Evolutionary conservation across 2,113 vertebrate genomes (phyloP).

Genomic region (Pholis gunnellus): DNA sequence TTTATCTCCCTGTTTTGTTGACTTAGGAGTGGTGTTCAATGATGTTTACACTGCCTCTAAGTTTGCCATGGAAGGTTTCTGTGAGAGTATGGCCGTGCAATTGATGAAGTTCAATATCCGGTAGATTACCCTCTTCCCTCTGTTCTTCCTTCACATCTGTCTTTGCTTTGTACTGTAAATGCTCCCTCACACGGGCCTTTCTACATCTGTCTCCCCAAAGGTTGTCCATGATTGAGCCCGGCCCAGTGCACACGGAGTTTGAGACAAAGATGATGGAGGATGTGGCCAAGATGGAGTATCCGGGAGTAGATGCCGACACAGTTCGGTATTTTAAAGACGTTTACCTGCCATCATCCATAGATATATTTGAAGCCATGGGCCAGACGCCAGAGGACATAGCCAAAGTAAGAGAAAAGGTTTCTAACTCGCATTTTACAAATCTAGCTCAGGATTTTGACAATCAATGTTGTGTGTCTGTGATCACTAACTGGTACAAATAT

Average conservation of each 20-base stretch:
- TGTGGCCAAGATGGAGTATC: constrained; percentile 85
- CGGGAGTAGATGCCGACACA: constrained; percentile 83
- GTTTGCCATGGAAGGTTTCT: constrained; percentile 96
- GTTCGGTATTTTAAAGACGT: constrained; percentile 87
- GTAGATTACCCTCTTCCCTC: constrained; percentile 79
- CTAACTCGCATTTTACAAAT: neutral
- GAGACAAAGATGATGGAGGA: constrained; percentile 88
- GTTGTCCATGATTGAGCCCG: constrained; percentile 88
- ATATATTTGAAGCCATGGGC: constrained; percentile 87
- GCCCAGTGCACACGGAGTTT: constrained; percentile 88
- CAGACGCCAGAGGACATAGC: constrained; percentile 86
- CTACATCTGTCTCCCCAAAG: constrained; percentile 56
- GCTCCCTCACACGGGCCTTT: constrained; percentile 5
- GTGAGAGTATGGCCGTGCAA: constrained; percentile 93
- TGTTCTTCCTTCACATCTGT: constrained; percentile 27
- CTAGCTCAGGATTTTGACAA: neutral
- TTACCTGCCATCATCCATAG: constrained; percentile 85
- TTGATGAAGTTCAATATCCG: constrained; percentile 92
- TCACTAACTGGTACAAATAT: neutral
- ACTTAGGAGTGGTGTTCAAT: constrained; percentile 91
- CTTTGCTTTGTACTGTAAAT: constrained; percentile 12
- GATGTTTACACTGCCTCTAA: constrained; percentile 95
- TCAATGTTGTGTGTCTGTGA: neutral
- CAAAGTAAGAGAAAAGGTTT: constrained; percentile 74
- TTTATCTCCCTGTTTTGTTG: constrained; percentile 19